phyloP scores from a whole-genome alignment of 2,113 vertebrate genomes.

The Desmodus rotundus region DNA sequence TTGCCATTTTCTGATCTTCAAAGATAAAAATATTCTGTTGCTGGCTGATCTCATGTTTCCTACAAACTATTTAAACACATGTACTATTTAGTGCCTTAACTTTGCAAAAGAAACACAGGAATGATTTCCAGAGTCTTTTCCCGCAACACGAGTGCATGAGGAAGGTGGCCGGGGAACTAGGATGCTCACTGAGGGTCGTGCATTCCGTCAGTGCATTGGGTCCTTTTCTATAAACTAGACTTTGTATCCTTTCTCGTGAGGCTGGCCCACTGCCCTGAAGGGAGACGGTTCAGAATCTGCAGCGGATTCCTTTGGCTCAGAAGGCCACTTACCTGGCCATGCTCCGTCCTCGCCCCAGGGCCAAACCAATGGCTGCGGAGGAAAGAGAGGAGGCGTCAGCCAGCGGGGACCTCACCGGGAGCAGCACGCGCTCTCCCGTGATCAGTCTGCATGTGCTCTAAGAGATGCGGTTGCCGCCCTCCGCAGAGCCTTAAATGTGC shows the following conservation, averaged over 20 bases:
- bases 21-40: background rate
- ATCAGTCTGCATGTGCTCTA: slow-evolving; percentile 62
- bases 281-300: slow-evolving; percentile 56
- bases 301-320: slow-evolving; percentile 60
- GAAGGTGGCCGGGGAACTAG: background rate
- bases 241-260: slow-evolving; percentile 30
- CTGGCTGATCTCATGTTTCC: background rate
- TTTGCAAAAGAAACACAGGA: background rate
- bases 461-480: slow-evolving; percentile 70
- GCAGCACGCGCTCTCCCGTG: slow-evolving; percentile 48
- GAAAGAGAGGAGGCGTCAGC: slow-evolving; percentile 78
- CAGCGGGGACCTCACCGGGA: slow-evolving; percentile 40
- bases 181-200: background rate
- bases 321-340: slow-evolving; percentile 89
- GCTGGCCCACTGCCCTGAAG: background rate
- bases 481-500: slow-evolving; percentile 72
- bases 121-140: background rate
- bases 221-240: too few species aligned
- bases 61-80: background rate
- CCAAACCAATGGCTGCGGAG: slow-evolving; percentile 92
- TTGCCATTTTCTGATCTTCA: background rate
- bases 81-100: background rate
- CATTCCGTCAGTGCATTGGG: background rate
- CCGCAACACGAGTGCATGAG: fast-evolving
- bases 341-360: slow-evolving; percentile 91